phyloP scores from a whole-genome alignment of 2,797 vertebrate genomes.

The Neomorphus geoffroyi region DNA sequence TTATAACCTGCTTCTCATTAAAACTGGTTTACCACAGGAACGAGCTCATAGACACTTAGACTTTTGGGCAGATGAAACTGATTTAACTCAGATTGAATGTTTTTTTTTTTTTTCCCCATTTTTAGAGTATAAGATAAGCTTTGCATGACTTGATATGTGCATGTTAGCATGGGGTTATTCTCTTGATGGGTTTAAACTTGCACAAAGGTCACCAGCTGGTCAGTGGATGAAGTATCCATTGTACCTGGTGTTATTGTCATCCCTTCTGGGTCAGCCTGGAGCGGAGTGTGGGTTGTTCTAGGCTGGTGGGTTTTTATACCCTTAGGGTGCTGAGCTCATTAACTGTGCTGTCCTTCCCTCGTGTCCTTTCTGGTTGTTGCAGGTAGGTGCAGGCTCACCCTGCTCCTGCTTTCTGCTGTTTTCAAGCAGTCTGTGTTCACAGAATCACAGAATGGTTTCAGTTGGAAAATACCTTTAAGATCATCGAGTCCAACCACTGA shows the following conservation, averaged over 20 bases:
- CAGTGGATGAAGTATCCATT: neutral
- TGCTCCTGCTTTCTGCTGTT: neutral
- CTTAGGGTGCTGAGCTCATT: neutral
- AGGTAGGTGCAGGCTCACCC: neutral
- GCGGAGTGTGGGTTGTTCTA: neutral
- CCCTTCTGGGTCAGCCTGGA: neutral
- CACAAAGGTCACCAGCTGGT: neutral
- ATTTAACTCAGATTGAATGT: neutral
- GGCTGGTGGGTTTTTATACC: neutral
- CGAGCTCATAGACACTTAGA: neutral
- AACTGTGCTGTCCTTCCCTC: neutral
- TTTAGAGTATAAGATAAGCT: neutral
- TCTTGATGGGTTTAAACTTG: neutral
- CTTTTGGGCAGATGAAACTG: neutral
- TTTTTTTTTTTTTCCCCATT: accelerated
- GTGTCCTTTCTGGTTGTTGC: neutral
- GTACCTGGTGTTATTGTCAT: neutral
- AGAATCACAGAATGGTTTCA: too few relatives aligned
- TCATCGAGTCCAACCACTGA: too few relatives aligned
- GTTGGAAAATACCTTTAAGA: too few relatives aligned
- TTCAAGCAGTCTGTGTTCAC: neutral
- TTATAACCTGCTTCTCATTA: conserved; percentile 2
- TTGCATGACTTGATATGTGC: neutral
- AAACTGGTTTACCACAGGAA: conserved; percentile 1
- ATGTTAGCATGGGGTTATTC: accelerated